Conservation (phyloP, 2,113 vertebrate genomes). For the Arvicanthis niloticus region DNA sequence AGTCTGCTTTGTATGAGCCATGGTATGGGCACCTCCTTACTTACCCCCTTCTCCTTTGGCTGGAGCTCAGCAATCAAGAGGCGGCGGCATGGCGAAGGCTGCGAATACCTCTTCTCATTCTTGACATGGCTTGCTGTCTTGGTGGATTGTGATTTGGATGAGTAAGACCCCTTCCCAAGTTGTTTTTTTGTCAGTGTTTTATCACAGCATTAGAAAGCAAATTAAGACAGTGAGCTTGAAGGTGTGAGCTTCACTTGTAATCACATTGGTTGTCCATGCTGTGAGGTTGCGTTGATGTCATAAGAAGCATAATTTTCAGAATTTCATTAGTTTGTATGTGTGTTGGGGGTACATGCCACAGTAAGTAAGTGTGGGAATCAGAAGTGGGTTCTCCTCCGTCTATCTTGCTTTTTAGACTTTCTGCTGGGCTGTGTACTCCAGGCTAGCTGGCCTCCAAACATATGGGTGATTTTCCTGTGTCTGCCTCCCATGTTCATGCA, state of each 20-base stretch:
- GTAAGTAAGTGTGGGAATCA: background rate
- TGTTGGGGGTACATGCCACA: background rate
- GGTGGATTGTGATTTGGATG: background rate
- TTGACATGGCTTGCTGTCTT: background rate
- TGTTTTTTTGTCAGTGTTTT: background rate
- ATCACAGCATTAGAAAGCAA: background rate
- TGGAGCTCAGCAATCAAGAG: too few relatives aligned
- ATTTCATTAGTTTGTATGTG: background rate
- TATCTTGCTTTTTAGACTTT: background rate
- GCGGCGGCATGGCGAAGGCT: too few relatives aligned
- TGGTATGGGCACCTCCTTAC: slow-evolving; percentile 83
- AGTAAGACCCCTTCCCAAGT: background rate
- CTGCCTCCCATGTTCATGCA: background rate
- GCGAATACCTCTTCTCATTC: too few relatives aligned
- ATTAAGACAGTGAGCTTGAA: background rate
- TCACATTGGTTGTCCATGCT: background rate
- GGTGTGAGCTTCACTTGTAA: background rate
- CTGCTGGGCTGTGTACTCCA: background rate
- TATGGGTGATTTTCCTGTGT: background rate
- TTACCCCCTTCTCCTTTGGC: slow-evolving; percentile 64
- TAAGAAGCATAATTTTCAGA: background rate
- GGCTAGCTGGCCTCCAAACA: background rate
- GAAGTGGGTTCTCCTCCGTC: background rate
- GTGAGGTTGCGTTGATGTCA: background rate
- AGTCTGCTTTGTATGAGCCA: slow-evolving; percentile 89